Percentiles rank a stretch among this genome's conserved stretches.
Conservation (phyloP, 2,888 invertebrate species). For the Isotomurus palustris region DNA sequence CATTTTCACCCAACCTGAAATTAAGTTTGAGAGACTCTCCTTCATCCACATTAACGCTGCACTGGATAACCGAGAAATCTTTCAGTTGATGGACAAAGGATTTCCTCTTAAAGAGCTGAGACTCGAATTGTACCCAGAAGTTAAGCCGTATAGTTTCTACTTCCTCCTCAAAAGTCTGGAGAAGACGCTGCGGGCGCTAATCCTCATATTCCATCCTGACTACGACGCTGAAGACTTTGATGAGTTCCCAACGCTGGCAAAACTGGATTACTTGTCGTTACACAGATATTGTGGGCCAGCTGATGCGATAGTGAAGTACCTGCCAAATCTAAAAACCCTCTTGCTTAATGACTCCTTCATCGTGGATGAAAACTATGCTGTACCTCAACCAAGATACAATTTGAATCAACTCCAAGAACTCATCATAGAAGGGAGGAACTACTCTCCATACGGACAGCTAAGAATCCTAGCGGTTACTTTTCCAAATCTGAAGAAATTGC, state of each 20-base stretch:
- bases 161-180: slow-evolving; percentile 32
- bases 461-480: slow-evolving; percentile 23
- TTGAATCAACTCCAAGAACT: slow-evolving; percentile 23
- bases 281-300: slow-evolving; percentile 30
- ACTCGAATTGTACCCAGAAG: slow-evolving; percentile 25
- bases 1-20: slow-evolving; percentile 22
- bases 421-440: slow-evolving; percentile 26
- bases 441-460: slow-evolving; percentile 22
- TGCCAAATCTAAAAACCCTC: slow-evolving; percentile 24
- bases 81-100: slow-evolving; percentile 23
- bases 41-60: slow-evolving; percentile 30
- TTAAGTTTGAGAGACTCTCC: slow-evolving; percentile 22
- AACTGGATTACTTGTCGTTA: slow-evolving; percentile 27
- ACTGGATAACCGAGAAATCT: slow-evolving; percentile 24
- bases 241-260: slow-evolving; percentile 27
- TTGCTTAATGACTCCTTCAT: slow-evolving; percentile 30
- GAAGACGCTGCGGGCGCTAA: slow-evolving; percentile 22
- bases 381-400: neutral
- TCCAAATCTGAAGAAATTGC: slow-evolving; percentile 24
- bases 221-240: slow-evolving; percentile 32
- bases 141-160: slow-evolving; percentile 23
- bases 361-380: neutral
- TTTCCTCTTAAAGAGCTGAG: slow-evolving; percentile 33
- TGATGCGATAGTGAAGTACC: slow-evolving; percentile 17
- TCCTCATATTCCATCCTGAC: slow-evolving; percentile 31